Evolutionary conservation across 1,140 invertebrate species (phyloP).

Genomic region (Lepidurus arcticus): DNA sequence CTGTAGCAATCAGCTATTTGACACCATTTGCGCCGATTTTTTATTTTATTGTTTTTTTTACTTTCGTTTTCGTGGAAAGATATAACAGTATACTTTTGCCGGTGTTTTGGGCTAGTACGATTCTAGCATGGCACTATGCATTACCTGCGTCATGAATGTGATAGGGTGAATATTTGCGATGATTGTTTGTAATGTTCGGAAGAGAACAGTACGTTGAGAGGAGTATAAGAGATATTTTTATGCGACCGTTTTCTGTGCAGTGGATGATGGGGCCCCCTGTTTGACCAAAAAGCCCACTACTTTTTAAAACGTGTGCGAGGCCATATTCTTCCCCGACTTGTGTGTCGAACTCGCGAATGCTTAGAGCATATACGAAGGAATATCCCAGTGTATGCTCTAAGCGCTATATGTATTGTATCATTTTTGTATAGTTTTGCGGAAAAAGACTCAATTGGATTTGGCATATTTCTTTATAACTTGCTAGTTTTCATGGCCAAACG

Average conservation of each 20-base stretch:
- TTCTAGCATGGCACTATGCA: constrained; percentile 19
- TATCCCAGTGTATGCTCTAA: not conserved
- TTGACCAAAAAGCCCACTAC: constrained; percentile 9
- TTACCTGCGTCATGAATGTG: constrained; percentile 21
- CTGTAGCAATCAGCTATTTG: not conserved
- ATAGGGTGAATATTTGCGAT: constrained; percentile 2
- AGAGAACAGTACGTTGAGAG: not conserved
- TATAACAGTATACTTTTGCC: constrained; percentile 22
- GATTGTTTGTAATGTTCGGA: not conserved
- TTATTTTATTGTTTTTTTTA: not conserved
- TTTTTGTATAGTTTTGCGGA: constrained; percentile 16
- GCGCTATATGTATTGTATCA: not conserved
- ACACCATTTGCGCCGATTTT: not conserved
- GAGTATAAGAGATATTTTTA: constrained; percentile 19
- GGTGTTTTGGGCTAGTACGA: constrained; percentile 15
- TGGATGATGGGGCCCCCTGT: not conserved
- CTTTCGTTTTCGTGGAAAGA: not conserved
- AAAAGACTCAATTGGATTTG: constrained; percentile 16
- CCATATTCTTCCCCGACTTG: not conserved
- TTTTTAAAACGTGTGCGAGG: constrained; percentile 8
- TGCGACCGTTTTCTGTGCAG: not conserved
- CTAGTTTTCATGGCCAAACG: too few species aligned
- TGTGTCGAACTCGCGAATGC: not conserved
- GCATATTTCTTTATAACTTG: not conserved
- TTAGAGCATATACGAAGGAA: not conserved